Evolutionary conservation across 2,888 invertebrate genomes (phyloP), one percentile per base, ranked within the genome.

Genomic region (Catocala nupta): DNA sequence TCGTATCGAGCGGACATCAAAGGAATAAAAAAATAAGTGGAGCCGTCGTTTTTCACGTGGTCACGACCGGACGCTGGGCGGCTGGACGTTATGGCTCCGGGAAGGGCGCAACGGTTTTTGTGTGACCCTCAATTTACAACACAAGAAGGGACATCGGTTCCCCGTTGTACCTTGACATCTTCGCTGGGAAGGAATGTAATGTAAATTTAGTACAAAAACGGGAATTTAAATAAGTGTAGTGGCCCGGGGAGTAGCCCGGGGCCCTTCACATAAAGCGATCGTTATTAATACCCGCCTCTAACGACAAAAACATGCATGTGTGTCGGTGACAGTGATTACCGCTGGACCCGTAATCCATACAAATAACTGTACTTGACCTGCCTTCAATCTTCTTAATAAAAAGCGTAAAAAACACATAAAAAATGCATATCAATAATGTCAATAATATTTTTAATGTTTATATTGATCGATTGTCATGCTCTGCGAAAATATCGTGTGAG

Each of bases 91-190:
- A 93, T 90, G 89, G 83, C 83, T 82, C 82, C 83, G 82, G 85
- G 84, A 84, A 84, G 85, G 86, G 90, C 88, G 85, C 91, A 94
- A 93, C 94, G 94, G 94, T 94, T 94, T 94, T 94, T 93, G 90
- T 90, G 89, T 92, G 91, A 93, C 93, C 94, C 93, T 86, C 90
- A 89, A 93, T 93, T 93, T 92, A 92, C 92, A 91, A 91, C 87
- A 89, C 83, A 90, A 90, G 89, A 90, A 92, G 91, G 92, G 93
- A 90, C 78, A 80, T 80, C 80, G 77, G 82, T 82, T 85, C 85
- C 87, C 85, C 81, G 82, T 81, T 83, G 85, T 89, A 89, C 89
- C 88, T 89, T 87, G 83, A 86, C 88, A 87, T 92, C 91, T 92
- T 85, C 84, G 83, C 88, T 83, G 87, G 84, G 87, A 83, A 88